Evolutionary conservation across 2,888 invertebrate species (phyloP).

Genomic region (Mechanitis messenoides): DNA sequence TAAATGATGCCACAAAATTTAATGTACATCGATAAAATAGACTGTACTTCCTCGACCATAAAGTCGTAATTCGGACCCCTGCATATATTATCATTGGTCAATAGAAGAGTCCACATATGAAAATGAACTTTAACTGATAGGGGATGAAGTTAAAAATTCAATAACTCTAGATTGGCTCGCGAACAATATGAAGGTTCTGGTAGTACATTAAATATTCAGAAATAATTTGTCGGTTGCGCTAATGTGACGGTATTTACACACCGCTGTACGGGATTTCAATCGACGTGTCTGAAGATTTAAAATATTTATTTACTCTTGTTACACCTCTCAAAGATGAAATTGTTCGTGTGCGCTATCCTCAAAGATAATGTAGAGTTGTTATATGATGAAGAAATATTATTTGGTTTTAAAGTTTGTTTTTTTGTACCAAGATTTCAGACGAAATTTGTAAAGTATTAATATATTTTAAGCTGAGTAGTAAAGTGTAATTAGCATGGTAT

Average conservation of each 20-base stretch:
- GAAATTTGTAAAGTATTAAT: too few species aligned
- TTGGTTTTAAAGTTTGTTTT: too few species aligned
- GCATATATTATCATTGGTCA: conserved; percentile 15
- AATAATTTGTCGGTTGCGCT: conserved; percentile 39
- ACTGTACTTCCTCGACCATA: conserved; percentile 23
- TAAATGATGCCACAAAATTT: conserved; percentile 11
- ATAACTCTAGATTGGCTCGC: conserved; percentile 28
- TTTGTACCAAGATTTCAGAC: too few species aligned
- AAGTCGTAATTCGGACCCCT: conserved; percentile 12
- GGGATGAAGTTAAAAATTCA: conserved; percentile 23
- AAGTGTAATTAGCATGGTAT: too few species aligned
- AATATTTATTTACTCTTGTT: not conserved
- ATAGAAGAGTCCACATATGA: conserved; percentile 12
- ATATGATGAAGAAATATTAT: too few species aligned
- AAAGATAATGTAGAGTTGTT: too few species aligned
- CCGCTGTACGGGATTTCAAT: conserved; percentile 28
- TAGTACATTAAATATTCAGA: conserved; percentile 42
- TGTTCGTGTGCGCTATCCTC: too few species aligned
- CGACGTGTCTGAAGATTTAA: conserved; percentile 13
- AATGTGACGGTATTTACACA: conserved; percentile 34
- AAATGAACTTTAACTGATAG: conserved; percentile 17
- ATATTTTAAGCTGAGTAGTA: too few species aligned
- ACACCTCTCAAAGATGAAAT: too few species aligned
- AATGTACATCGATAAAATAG: conserved; percentile 11
- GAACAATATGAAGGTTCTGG: conserved; percentile 32